These are phyloP conservation scores for Drosophila jambulina DNA, from an alignment of 1,140 invertebrate species.

Conservation along the genomic window DNA sequence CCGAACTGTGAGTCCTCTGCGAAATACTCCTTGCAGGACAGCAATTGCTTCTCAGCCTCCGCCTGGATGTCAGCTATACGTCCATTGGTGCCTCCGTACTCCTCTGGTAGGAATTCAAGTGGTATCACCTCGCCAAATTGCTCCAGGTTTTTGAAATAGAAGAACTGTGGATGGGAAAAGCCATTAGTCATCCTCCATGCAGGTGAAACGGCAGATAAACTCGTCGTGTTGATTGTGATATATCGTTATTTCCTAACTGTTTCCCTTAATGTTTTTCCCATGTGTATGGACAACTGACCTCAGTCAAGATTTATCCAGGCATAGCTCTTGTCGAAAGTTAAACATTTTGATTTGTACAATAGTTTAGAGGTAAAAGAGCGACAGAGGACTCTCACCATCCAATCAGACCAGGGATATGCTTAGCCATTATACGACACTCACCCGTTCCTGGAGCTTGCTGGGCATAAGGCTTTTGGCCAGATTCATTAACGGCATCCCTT, in stretches of 20 bases:
- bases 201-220: not conserved
- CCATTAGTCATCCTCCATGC: not conserved
- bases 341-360: conserved; percentile 1
- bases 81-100: conserved; percentile 86
- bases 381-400: too few species aligned
- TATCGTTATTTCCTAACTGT: not conserved
- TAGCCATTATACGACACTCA: conserved; percentile 48
- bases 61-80: conserved; percentile 85
- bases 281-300: too few species aligned
- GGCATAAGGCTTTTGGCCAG: conserved; percentile 86
- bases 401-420: not conserved
- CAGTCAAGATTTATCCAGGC: too few species aligned
- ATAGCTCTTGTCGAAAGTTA: not conserved
- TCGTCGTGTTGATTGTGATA: not conserved
- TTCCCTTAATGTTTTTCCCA: too few species aligned
- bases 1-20: conserved; percentile 86
- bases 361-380: too few species aligned
- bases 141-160: conserved; percentile 86
- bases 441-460: conserved; percentile 85
- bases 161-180: conserved; percentile 40
- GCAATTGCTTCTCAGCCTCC: conserved; percentile 86
- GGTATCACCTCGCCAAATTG: conserved; percentile 85
- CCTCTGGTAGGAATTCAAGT: conserved; percentile 86
- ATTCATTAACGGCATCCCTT: conserved; percentile 85
- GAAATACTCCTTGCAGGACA: conserved; percentile 85